Percentiles rank a stretch among this genome's conserved stretches.
phyloP scores from a whole-genome alignment of 1,140 invertebrate species.

The Ostrea denselamellosa region DNA sequence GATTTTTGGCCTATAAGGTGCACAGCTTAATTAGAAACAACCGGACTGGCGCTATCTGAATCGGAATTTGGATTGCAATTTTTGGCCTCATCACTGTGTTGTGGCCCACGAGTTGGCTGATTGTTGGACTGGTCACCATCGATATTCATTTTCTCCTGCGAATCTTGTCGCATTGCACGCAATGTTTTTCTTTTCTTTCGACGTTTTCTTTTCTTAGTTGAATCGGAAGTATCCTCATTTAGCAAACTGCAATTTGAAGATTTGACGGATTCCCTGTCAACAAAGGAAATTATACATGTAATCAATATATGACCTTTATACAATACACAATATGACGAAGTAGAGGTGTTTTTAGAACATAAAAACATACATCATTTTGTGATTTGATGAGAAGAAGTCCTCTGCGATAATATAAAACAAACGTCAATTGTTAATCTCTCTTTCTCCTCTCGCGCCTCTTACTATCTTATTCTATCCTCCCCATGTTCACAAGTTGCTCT shows the following conservation, averaged over 20 bases:
- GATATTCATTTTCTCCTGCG: neutral
- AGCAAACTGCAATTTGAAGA: constrained; percentile 48
- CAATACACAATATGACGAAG: no score
- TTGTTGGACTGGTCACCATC: neutral
- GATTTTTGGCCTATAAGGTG: neutral
- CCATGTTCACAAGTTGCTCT: no score
- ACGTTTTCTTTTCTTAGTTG: constrained; percentile 43
- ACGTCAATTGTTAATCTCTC: no score
- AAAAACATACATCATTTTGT: no score
- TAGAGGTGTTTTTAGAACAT: no score
- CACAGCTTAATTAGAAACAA: neutral
- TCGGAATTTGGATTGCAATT: constrained; percentile 8
- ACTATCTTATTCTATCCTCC: no score
- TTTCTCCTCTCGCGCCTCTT: no score
- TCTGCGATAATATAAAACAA: no score
- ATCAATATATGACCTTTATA: no score
- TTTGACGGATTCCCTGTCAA: constrained; percentile 8
- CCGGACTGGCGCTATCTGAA: constrained; percentile 5
- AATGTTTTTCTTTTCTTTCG: constrained; percentile 39
- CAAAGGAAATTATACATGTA: neutral
- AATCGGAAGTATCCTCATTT: constrained; percentile 2
- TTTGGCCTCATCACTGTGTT: neutral
- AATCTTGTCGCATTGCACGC: constrained; percentile 31
- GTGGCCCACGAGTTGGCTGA: neutral
- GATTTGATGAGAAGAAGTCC: no score